Conservation (phyloP, 2,113 vertebrate species). For the Loxodonta africana region DNA sequence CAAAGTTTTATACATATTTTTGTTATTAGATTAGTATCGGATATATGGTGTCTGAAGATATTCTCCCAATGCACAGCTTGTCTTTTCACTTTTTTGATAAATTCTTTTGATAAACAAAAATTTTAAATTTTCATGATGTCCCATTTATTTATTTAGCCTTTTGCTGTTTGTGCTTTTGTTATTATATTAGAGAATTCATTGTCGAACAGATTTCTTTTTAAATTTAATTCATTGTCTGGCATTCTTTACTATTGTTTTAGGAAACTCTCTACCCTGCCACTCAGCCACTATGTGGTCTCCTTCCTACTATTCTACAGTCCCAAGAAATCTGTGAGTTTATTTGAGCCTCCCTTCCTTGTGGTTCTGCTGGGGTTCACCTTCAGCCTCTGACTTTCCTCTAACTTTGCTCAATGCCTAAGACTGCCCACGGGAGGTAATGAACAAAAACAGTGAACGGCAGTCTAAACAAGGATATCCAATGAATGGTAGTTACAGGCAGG, state of each 20-base stretch:
- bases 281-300: neutral
- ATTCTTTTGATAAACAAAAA: no score
- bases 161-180: no score
- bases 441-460: neutral
- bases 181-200: no score
- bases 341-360: neutral
- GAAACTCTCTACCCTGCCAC: neutral
- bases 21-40: no score
- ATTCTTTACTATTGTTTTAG: neutral
- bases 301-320: neutral
- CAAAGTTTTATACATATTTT: no score
- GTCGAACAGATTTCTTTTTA: no score
- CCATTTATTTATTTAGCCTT: no score
- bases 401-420: neutral
- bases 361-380: neutral
- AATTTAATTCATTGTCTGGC: neutral
- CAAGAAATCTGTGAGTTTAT: neutral
- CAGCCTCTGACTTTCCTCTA: neutral
- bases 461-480: neutral
- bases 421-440: neutral
- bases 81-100: no score
- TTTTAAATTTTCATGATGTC: no score
- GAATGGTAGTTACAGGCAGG: neutral
- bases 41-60: no score
- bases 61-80: no score